Percentiles rank a stretch among this genome's conserved stretches.
These are phyloP conservation scores for Sialis lutaria DNA, from an alignment of 2,888 invertebrate genomes.

Conservation along the genomic window DNA sequence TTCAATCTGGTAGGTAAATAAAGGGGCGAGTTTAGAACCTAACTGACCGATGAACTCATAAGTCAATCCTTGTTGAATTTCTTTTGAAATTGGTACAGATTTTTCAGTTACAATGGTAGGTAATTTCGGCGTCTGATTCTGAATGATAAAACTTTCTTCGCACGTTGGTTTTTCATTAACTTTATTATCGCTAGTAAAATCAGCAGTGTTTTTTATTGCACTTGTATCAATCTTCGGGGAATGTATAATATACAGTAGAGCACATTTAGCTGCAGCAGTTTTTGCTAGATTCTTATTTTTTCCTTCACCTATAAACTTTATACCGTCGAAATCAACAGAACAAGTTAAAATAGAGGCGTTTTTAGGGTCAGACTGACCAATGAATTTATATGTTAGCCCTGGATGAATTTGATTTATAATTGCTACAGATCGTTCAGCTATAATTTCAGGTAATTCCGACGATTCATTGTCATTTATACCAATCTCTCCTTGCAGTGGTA, in stretches of 20 bases:
- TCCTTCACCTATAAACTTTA: constrained; percentile 65
- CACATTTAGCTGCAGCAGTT: constrained; percentile 71
- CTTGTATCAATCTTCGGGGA: constrained; percentile 22
- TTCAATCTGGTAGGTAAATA: constrained; percentile 67
- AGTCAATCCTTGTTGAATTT: constrained; percentile 59
- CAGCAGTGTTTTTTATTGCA: constrained; percentile 23
- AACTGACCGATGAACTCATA: constrained; percentile 60
- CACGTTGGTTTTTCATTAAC: constrained; percentile 19
- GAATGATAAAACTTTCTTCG: too few relatives aligned
- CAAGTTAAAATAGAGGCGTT: constrained; percentile 72
- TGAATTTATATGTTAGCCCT: constrained; percentile 54
- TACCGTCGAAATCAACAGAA: constrained; percentile 52
- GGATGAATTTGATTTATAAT: constrained; percentile 74
- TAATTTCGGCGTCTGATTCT: too few relatives aligned
- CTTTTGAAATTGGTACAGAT: constrained; percentile 69
- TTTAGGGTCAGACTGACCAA: constrained; percentile 24
- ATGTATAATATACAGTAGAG: constrained; percentile 26
- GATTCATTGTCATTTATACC: too few relatives aligned
- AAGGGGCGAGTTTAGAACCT: constrained; percentile 78
- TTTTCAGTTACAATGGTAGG: constrained; percentile 29
- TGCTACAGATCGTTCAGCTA: constrained; percentile 67
- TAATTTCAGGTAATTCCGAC: background rate
- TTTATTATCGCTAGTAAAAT: constrained; percentile 33
- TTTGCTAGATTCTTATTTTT: constrained; percentile 87
- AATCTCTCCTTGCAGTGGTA: constrained; percentile 7